phyloP scores from a whole-genome alignment of 1,140 invertebrate species.

The Dryas iulia region DNA sequence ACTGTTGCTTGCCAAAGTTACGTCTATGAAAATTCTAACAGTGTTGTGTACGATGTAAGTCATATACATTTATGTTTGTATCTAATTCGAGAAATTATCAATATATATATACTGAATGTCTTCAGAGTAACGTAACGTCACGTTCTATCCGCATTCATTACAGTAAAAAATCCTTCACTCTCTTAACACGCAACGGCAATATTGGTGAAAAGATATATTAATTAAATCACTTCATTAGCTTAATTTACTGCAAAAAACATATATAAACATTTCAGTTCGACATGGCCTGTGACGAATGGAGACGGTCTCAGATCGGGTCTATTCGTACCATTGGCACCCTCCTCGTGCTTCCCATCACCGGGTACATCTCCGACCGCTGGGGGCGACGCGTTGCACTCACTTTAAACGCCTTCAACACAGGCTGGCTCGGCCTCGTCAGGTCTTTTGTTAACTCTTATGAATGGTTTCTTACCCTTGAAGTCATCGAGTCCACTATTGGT shows the following conservation, averaged over 20 bases:
- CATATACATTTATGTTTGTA: no score
- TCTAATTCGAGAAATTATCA: not conserved
- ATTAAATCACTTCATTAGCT: no score
- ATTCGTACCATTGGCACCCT: constrained; percentile 86
- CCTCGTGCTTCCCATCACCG: constrained; percentile 85
- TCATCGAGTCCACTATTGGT: constrained; percentile 82
- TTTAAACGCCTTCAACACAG: constrained; percentile 81
- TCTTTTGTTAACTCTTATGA: constrained; percentile 85
- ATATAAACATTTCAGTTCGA: constrained; percentile 58
- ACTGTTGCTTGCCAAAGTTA: constrained; percentile 53
- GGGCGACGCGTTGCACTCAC: constrained; percentile 84
- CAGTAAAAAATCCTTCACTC: no score
- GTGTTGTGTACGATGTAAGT: constrained; percentile 72
- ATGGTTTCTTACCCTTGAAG: constrained; percentile 84
- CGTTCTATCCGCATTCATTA: no score
- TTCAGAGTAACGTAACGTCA: no score
- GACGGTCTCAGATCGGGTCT: constrained; percentile 85
- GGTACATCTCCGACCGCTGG: constrained; percentile 84
- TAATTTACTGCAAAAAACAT: no score
- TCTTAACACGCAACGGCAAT: constrained; percentile 82
- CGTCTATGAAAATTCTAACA: constrained; percentile 60
- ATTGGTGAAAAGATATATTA: constrained; percentile 84
- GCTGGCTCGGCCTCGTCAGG: constrained; percentile 82
- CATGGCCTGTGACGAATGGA: constrained; percentile 82
- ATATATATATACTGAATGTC: no score